phyloP scores from a whole-genome alignment of 2,113 vertebrate genomes.

The Martes martes region DNA sequence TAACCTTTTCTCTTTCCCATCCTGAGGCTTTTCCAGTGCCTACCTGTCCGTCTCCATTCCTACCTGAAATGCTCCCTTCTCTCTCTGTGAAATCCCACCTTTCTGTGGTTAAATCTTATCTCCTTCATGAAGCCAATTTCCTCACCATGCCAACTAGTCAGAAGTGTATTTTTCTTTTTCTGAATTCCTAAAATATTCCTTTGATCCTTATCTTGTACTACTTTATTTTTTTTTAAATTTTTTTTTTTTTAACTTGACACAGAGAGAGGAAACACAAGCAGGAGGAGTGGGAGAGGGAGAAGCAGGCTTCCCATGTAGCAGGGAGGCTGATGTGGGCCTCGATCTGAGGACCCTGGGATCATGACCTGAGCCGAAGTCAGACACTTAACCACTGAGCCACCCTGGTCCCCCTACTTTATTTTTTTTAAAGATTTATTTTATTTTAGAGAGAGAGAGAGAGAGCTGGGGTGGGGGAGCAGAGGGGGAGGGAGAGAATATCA shows the following conservation, averaged over 20 bases:
- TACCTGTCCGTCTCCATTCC: neutral
- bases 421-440: neutral
- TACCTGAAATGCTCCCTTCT: constrained; percentile 7
- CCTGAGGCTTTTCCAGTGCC: neutral
- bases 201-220: neutral
- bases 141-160: neutral
- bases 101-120: neutral
- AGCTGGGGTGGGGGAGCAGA: neutral
- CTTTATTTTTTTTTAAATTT: neutral
- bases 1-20: neutral
- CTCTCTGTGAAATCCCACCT: neutral
- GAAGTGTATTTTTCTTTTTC: neutral
- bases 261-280: neutral
- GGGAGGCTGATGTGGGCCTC: too few relatives aligned
- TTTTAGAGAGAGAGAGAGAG: neutral
- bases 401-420: neutral
- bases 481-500: neutral
- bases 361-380: too few relatives aligned
- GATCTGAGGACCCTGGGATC: too few relatives aligned
- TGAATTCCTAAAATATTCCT: neutral
- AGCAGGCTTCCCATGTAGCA: too few relatives aligned
- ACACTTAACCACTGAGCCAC: too few relatives aligned
- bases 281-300: too few relatives aligned
- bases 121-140: neutral
- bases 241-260: too few relatives aligned